A percentile compares a stretch with the other conserved stretches of the same genome.
Evolutionary conservation across 2,113 vertebrate genomes (phyloP).

Genomic region (Phainopepla nitens): DNA sequence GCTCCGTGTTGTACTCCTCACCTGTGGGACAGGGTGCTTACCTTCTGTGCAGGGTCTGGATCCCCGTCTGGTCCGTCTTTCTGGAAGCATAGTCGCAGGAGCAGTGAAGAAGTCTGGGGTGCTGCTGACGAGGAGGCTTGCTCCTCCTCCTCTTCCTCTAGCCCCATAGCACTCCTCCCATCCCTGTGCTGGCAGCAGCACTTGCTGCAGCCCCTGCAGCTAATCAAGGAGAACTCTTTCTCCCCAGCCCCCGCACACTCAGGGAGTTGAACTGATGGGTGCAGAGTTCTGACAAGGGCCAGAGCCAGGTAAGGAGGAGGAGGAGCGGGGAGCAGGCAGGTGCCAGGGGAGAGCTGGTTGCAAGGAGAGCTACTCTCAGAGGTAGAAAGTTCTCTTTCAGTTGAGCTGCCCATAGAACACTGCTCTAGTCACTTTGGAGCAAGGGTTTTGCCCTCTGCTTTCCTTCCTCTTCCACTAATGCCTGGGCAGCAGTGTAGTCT

Average conservation of each 20-base stretch:
- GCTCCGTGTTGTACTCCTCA: not conserved
- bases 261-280: not conserved
- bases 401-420: not conserved
- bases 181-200: not conserved
- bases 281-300: not conserved
- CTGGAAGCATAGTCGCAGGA: not conserved
- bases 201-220: not conserved
- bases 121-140: not conserved
- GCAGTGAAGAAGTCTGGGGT: not conserved
- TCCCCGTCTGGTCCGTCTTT: not conserved
- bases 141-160: constrained; percentile 7
- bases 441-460: not conserved
- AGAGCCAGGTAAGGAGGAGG: constrained; percentile 20
- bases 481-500: not conserved
- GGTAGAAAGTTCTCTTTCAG: not conserved
- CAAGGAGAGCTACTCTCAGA: not conserved
- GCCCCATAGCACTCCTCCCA: not conserved
- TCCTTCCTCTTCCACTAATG: not conserved
- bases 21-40: not conserved
- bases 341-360: not conserved
- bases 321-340: not conserved
- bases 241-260: not conserved
- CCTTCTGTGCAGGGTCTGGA: not conserved
- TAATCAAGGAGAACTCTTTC: not conserved
- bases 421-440: not conserved